Percentiles rank a stretch among this genome's conserved stretches.
Conservation (phyloP, 2,797 vertebrate genomes). For the Diceros bicornis region DNA sequence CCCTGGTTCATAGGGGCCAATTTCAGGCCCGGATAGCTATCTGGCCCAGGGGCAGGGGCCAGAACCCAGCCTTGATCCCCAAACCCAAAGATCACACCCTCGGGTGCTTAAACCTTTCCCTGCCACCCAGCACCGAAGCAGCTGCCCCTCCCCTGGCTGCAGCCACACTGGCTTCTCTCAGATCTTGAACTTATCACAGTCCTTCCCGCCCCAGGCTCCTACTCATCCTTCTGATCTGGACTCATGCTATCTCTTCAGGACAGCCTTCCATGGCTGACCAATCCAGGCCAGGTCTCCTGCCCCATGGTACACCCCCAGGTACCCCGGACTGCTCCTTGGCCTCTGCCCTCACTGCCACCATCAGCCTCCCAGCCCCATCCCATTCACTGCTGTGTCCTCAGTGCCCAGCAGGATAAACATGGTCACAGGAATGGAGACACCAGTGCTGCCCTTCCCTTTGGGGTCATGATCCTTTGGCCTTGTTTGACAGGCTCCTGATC, state of each 20-base stretch:
- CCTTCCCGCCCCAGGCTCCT: not conserved
- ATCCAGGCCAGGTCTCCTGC: not conserved
- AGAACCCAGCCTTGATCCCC: not conserved
- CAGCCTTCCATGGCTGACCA: not conserved
- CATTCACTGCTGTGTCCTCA: rapidly evolving
- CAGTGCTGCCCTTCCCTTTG: not conserved
- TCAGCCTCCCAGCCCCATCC: not conserved
- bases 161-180: rapidly evolving
- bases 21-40: not conserved
- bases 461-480: not conserved
- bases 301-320: rapidly evolving
- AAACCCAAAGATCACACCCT: not conserved
- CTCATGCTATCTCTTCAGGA: not conserved
- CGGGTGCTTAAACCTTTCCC: not conserved
- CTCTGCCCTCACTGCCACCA: rapidly evolving
- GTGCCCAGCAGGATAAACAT: not conserved
- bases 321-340: not conserved
- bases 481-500: rapidly evolving
- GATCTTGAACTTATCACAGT: not conserved
- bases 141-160: rapidly evolving
- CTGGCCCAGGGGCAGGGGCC: too few species aligned
- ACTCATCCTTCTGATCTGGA: rapidly evolving
- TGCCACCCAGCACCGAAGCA: not conserved
- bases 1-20: not conserved
- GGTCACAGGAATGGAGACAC: not conserved